These are phyloP conservation scores for Pachycephus smyrnensis DNA, from an alignment of 2,888 invertebrate genomes.

Conservation along the genomic window DNA sequence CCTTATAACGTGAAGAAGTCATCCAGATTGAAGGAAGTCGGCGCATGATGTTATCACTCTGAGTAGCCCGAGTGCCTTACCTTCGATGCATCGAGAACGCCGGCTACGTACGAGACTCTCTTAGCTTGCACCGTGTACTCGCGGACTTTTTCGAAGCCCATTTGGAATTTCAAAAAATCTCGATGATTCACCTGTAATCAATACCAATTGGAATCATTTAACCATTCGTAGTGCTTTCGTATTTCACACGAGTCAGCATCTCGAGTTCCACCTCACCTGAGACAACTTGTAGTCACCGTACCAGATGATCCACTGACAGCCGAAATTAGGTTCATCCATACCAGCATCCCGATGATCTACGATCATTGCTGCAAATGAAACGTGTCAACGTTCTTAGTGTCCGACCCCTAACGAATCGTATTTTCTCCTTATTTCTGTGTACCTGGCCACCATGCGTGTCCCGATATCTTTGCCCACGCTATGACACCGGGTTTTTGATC, in stretches of 20 bases:
- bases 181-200: conserved; percentile 43
- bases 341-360: conserved; percentile 57
- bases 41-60: background rate
- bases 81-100: conserved; percentile 34
- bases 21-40: background rate
- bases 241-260: background rate
- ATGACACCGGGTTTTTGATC: conserved; percentile 57
- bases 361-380: conserved; percentile 48
- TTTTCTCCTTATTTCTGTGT: background rate
- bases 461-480: conserved; percentile 57
- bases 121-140: conserved; percentile 37
- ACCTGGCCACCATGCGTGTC: conserved; percentile 61
- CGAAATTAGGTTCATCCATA: conserved; percentile 53
- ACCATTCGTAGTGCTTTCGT: too few relatives aligned
- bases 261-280: conserved; percentile 40
- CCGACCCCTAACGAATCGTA: background rate
- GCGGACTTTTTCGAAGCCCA: conserved; percentile 44
- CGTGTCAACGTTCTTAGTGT: background rate
- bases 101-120: conserved; percentile 38
- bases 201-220: background rate
- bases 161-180: conserved; percentile 42
- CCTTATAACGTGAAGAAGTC: conserved; percentile 20
- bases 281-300: conserved; percentile 60
- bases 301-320: conserved; percentile 62
- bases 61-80: background rate